Evolutionary conservation across 2,113 vertebrate genomes (phyloP).

Genomic region (Poeciliopsis turrubarensis): DNA sequence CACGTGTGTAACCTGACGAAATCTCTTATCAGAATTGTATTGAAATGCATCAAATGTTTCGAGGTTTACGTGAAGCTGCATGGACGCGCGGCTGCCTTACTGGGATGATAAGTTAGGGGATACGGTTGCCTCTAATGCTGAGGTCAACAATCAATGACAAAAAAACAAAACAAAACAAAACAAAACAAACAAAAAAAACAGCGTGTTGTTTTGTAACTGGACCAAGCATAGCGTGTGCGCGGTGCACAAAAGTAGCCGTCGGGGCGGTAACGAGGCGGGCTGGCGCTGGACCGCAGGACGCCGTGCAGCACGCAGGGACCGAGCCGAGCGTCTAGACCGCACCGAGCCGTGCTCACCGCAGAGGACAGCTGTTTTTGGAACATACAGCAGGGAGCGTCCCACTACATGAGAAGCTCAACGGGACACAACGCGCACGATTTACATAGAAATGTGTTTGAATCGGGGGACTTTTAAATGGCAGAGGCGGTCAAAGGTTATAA

Average conservation of each 20-base stretch:
- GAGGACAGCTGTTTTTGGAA: constrained; percentile 58
- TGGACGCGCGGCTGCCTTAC: background rate
- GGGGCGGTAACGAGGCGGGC: constrained; percentile 53
- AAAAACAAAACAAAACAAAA: background rate
- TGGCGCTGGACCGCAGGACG: constrained; percentile 64
- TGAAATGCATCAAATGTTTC: too few species aligned
- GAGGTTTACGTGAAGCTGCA: background rate
- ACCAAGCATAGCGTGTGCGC: constrained; percentile 32
- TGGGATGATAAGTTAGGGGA: constrained; percentile 1
- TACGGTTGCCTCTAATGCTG: background rate
- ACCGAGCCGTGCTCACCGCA: constrained; percentile 46
- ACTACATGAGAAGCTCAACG: constrained; percentile 12
- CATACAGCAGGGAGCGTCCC: constrained; percentile 21
- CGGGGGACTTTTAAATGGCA: background rate
- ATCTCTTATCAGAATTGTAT: background rate
- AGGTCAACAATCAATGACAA: background rate
- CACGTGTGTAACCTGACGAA: background rate
- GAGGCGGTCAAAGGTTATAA: background rate
- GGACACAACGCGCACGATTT: constrained; percentile 1
- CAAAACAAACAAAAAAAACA: background rate
- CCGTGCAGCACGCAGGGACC: constrained; percentile 54
- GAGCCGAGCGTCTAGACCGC: constrained; percentile 64
- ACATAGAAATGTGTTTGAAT: constrained; percentile 11
- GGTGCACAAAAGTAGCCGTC: constrained; percentile 21
- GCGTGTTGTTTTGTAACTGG: background rate